These are phyloP conservation scores for Diloba caeruleocephala DNA, from an alignment of 2,888 invertebrate species.

Conservation along the genomic window DNA sequence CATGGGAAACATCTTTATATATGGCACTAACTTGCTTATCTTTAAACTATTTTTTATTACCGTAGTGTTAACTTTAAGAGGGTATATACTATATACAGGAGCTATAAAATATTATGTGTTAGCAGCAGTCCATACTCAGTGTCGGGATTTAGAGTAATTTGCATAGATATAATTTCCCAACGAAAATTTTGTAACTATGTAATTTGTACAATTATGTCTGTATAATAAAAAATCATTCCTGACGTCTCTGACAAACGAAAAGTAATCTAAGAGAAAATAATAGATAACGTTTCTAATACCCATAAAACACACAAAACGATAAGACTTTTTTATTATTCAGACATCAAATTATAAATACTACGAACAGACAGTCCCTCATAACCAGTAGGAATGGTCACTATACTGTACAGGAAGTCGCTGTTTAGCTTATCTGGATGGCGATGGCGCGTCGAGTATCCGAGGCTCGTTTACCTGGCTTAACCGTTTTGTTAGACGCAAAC, in stretches of 20 bases:
- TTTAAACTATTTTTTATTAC: background rate
- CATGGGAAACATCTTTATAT: conserved; percentile 29
- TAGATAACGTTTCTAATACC: no score
- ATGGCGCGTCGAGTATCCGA: conserved; percentile 68
- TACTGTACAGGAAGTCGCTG: conserved; percentile 77
- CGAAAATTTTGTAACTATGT: no score
- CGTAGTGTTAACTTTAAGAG: no score
- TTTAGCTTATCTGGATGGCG: conserved; percentile 82
- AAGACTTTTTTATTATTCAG: no score
- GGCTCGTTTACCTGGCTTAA: conserved; percentile 71
- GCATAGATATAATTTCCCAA: no score
- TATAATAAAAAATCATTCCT: no score
- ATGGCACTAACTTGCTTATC: conserved; percentile 4
- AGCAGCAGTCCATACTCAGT: conserved; percentile 35
- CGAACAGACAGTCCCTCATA: conserved; percentile 28
- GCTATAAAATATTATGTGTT: background rate
- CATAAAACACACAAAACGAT: no score
- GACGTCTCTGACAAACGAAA: no score
- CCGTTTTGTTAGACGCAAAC: conserved; percentile 57
- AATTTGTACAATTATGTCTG: no score
- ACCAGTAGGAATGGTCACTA: conserved; percentile 59
- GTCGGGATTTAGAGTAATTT: no score
- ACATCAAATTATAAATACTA: conserved; percentile 11
- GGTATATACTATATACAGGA: no score
- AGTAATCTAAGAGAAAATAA: no score